phyloP scores from a whole-genome alignment of 1,140 invertebrate genomes.

The Amyelois transitella region DNA sequence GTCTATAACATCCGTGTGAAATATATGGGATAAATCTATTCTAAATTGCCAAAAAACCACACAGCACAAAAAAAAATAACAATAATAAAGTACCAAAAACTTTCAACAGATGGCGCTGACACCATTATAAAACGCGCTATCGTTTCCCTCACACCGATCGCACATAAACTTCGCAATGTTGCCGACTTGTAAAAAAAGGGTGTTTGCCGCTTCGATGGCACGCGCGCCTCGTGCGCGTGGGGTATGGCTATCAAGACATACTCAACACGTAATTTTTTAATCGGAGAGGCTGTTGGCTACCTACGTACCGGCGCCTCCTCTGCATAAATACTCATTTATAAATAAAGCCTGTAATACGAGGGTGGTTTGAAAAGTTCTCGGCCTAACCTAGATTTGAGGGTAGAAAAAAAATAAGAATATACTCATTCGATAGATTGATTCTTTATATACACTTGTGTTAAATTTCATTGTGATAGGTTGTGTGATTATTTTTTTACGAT shows the following conservation, averaged over 20 bases:
- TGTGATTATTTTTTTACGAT: too few species aligned
- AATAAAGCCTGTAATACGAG: too few species aligned
- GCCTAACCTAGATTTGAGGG: too few species aligned
- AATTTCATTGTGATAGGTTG: too few species aligned
- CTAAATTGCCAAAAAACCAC: too few species aligned
- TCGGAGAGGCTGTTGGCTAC: conserved; percentile 38
- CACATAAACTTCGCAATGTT: background rate
- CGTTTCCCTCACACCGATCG: background rate
- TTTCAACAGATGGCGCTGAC: conserved; percentile 10
- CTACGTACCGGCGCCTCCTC: conserved; percentile 27
- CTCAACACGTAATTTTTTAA: conserved; percentile 77
- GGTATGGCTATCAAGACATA: conserved; percentile 79
- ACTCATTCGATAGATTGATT: too few species aligned
- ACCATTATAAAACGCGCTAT: conserved; percentile 10
- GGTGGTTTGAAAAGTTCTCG: too few species aligned
- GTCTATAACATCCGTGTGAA: too few species aligned
- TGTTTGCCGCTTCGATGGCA: conserved; percentile 74
- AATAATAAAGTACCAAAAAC: background rate
- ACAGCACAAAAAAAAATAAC: background rate
- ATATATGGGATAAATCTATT: too few species aligned
- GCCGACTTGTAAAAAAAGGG: conserved; percentile 63
- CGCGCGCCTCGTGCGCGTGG: conserved; percentile 45
- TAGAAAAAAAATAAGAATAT: too few species aligned
- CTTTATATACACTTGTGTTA: too few species aligned
- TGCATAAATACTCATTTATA: background rate